phyloP scores from a whole-genome alignment of 2,888 invertebrate genomes.

The Vanessa cardui region DNA sequence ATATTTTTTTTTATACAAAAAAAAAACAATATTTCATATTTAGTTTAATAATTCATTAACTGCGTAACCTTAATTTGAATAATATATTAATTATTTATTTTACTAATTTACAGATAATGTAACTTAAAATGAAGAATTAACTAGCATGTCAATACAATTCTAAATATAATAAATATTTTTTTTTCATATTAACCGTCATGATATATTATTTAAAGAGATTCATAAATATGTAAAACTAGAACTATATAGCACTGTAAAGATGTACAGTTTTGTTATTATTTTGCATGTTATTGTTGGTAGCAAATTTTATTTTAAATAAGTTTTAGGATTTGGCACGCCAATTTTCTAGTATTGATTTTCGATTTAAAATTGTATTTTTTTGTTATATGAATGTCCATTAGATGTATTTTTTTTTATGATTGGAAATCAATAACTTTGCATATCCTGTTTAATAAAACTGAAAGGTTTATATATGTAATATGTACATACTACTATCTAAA shows the following conservation, averaged over 20 bases:
- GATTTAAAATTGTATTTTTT: not conserved
- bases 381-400: no score
- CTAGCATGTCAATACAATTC: conserved; percentile 28
- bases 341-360: not conserved
- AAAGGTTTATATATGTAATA: no score
- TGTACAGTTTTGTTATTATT: conserved; percentile 27
- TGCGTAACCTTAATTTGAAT: conserved; percentile 9
- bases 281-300: conserved; percentile 34
- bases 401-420: no score
- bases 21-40: conserved; percentile 1
- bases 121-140: conserved; percentile 19
- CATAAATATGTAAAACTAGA: not conserved
- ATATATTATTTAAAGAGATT: not conserved
- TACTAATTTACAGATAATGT: conserved; percentile 19
- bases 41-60: conserved; percentile 26
- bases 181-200: conserved; percentile 10
- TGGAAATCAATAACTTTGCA: no score
- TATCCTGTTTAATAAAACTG: no score
- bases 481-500: no score
- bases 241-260: not conserved
- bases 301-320: conserved; percentile 28
- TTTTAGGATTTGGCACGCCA: conserved; percentile 13
- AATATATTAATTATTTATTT: conserved; percentile 7
- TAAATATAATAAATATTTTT: conserved; percentile 6
- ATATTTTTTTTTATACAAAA: conserved; percentile 12